Conservation (phyloP, 2,888 invertebrate genomes). For the Portevinia maculata region DNA sequence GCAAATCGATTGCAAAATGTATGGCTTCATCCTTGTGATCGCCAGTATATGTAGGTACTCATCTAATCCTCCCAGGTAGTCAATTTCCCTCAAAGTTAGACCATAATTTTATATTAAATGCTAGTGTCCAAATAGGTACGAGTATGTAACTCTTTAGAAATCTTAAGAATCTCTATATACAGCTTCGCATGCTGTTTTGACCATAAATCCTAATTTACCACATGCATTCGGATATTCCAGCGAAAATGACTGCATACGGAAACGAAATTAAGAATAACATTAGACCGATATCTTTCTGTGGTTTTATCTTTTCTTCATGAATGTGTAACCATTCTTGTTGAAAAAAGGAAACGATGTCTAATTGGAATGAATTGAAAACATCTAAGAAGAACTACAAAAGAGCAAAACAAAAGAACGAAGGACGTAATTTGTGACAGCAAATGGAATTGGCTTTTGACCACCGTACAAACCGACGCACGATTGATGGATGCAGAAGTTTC, state of each 20-base stretch:
- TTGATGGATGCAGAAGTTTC: not conserved
- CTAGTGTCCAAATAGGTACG: not conserved
- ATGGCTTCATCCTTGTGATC: too few relatives aligned
- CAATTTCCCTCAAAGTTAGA: not conserved
- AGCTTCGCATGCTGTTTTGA: not conserved
- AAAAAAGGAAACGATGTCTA: slow-evolving; percentile 51
- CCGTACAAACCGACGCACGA: slow-evolving; percentile 12
- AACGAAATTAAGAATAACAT: slow-evolving; percentile 37
- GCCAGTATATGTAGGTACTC: too few relatives aligned
- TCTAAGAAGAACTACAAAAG: not conserved
- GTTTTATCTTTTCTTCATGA: slow-evolving; percentile 41
- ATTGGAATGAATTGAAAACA: slow-evolving; percentile 68
- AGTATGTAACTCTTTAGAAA: too few relatives aligned
- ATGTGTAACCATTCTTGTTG: slow-evolving; percentile 43
- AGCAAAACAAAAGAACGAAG: slow-evolving; percentile 12
- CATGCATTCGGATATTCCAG: slow-evolving; percentile 47
- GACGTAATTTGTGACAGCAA: slow-evolving; percentile 44
- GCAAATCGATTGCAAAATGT: too few relatives aligned
- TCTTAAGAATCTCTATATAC: slow-evolving; percentile 46
- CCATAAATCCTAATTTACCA: slow-evolving; percentile 59
- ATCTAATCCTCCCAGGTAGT: too few relatives aligned
- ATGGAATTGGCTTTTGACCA: slow-evolving; percentile 33
- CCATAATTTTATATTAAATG: not conserved
- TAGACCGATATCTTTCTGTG: slow-evolving; percentile 22
- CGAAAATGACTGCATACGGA: slow-evolving; percentile 42